phyloP scores from a whole-genome alignment of 2,888 invertebrate species.

The Brachyptera risi region DNA sequence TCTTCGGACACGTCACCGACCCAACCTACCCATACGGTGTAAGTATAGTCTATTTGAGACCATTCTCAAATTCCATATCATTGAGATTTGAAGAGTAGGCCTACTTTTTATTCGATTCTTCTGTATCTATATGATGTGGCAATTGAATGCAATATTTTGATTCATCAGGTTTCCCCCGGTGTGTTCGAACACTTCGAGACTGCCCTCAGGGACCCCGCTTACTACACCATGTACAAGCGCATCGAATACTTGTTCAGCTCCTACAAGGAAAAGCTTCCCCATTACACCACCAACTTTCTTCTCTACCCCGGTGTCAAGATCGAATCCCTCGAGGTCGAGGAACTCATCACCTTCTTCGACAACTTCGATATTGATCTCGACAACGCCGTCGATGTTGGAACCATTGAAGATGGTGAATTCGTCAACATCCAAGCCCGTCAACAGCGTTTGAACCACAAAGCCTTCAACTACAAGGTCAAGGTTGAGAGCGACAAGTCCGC shows the following conservation, averaged over 20 bases:
- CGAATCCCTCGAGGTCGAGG: slow-evolving; percentile 59
- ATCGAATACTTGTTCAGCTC: slow-evolving; percentile 50
- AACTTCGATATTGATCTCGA: slow-evolving; percentile 61
- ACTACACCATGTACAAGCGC: slow-evolving; percentile 61
- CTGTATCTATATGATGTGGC: slow-evolving; percentile 41
- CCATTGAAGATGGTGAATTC: slow-evolving; percentile 42
- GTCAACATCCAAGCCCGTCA: slow-evolving; percentile 59
- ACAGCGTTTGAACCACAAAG: slow-evolving; percentile 65
- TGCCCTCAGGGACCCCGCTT: slow-evolving; percentile 66
- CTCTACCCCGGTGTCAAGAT: slow-evolving; percentile 58
- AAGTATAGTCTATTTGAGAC: slow-evolving; percentile 20
- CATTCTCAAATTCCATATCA: neutral
- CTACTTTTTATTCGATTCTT: slow-evolving; percentile 39
- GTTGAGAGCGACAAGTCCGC: slow-evolving; percentile 56
- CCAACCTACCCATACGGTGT: slow-evolving; percentile 38
- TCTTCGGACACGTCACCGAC: slow-evolving; percentile 37
- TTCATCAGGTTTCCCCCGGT: slow-evolving; percentile 54
- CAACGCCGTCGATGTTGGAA: slow-evolving; percentile 52
- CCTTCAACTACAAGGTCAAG: slow-evolving; percentile 58
- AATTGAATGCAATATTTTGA: too few relatives aligned
- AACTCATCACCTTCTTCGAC: slow-evolving; percentile 66
- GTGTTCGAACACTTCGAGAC: slow-evolving; percentile 60
- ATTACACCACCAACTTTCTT: slow-evolving; percentile 60
- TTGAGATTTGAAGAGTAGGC: neutral
- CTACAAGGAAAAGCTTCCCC: slow-evolving; percentile 56